Conservation (phyloP, 1,140 invertebrate genomes). For the Notospermus geniculatus region DNA sequence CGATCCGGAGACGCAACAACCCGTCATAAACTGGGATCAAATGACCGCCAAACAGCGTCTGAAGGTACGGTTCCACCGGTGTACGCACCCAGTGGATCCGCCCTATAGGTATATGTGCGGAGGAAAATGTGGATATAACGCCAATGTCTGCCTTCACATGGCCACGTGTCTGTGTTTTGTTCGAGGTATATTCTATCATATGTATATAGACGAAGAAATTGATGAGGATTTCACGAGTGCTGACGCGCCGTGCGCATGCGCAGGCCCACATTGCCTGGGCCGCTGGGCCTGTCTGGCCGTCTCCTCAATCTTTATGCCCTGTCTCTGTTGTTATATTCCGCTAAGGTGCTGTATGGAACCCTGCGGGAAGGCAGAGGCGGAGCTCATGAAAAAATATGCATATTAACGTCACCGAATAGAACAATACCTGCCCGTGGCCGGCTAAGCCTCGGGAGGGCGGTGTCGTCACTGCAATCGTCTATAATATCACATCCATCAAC, state of each 20-base stretch:
- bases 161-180: constrained; percentile 90
- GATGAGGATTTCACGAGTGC: constrained; percentile 64
- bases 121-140: constrained; percentile 70
- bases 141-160: constrained; percentile 81
- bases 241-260: constrained; percentile 77
- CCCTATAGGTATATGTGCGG: constrained; percentile 86
- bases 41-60: constrained; percentile 84
- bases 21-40: constrained; percentile 43
- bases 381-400: too few species aligned
- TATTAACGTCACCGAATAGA: too few species aligned
- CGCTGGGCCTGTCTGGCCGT: constrained; percentile 82
- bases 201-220: constrained; percentile 71
- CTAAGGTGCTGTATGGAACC: constrained; percentile 62
- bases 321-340: constrained; percentile 89
- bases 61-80: constrained; percentile 81
- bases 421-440: too few species aligned
- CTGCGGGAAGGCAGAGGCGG: too few species aligned
- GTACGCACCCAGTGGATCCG: constrained; percentile 76
- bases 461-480: too few species aligned
- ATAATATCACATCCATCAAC: too few species aligned
- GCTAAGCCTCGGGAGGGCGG: too few species aligned
- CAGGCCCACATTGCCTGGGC: constrained; percentile 63
- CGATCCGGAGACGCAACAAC: too few species aligned
- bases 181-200: constrained; percentile 89
- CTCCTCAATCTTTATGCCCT: constrained; percentile 75